phyloP scores from a whole-genome alignment of 2,113 vertebrate species.

The Vireo altiloquus region DNA sequence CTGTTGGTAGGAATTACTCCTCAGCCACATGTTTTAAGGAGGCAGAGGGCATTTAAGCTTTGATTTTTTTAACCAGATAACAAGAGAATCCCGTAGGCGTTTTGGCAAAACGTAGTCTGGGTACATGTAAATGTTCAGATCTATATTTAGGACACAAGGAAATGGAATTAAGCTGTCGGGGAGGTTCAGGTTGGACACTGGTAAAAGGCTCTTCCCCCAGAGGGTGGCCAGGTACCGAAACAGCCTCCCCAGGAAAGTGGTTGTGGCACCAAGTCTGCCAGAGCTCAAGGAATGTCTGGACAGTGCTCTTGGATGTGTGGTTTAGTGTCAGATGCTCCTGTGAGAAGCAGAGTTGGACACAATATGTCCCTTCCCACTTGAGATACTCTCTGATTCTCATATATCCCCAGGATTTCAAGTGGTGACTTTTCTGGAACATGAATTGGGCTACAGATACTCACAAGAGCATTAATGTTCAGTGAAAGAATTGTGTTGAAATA shows the following conservation, averaged over 20 bases:
- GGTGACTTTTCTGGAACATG: not conserved
- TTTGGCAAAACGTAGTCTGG: not conserved
- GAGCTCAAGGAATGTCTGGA: not conserved
- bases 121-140: accelerated
- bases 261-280: not conserved
- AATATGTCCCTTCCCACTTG: not conserved
- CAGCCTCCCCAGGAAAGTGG: not conserved
- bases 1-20: not conserved
- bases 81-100: not conserved
- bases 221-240: not conserved
- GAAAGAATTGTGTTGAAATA: not conserved
- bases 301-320: not conserved
- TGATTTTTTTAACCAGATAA: not conserved
- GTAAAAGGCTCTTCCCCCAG: not conserved
- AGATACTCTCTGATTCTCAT: not conserved
- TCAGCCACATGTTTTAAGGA: not conserved
- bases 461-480: not conserved
- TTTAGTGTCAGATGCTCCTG: not conserved
- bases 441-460: not conserved
- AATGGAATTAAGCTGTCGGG: not conserved
- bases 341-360: not conserved
- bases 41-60: not conserved
- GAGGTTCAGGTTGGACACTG: not conserved
- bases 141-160: not conserved
- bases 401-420: not conserved